A percentile compares a stretch with the other conserved stretches of the same genome.
These are phyloP conservation scores for Sarcophaga rosellei DNA, from an alignment of 2,888 invertebrate species.

Conservation along the genomic window DNA sequence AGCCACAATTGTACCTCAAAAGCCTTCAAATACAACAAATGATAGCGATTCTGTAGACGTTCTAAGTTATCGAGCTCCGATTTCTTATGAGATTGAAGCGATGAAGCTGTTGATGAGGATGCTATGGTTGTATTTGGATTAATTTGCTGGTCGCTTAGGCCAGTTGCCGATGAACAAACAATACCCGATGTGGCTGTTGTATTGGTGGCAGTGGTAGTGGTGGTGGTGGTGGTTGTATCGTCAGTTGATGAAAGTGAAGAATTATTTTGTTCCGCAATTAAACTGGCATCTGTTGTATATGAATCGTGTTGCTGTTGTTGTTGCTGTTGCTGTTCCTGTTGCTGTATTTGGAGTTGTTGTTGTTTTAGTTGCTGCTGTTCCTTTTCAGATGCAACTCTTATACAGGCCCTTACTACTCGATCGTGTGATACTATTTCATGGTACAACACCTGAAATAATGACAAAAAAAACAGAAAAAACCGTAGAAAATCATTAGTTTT, in stretches of 20 bases:
- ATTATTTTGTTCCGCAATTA: constrained; percentile 74
- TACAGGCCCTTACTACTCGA: constrained; percentile 90
- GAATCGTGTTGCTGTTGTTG: constrained; percentile 73
- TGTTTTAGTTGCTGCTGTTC: constrained; percentile 72
- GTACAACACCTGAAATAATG: constrained; percentile 89
- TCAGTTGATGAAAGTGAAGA: constrained; percentile 75
- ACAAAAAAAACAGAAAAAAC: constrained; percentile 32
- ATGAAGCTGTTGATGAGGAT: constrained; percentile 32
- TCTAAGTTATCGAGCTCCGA: constrained; percentile 80
- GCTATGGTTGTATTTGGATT: constrained; percentile 41
- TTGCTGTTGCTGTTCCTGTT: constrained; percentile 70
- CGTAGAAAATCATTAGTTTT: constrained; percentile 61
- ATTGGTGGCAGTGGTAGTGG: constrained; percentile 60
- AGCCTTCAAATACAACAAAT: constrained; percentile 92
- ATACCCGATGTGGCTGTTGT: constrained; percentile 68
- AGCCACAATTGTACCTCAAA: constrained; percentile 96
- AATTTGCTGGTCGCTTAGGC: constrained; percentile 48
- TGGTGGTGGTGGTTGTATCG: constrained; percentile 73
- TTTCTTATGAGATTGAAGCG: constrained; percentile 50
- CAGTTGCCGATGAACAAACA: constrained; percentile 60
- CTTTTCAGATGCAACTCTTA: constrained; percentile 86
- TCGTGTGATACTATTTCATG: constrained; percentile 96
- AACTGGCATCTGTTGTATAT: constrained; percentile 72
- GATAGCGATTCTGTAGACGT: constrained; percentile 93
- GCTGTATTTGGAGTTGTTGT: constrained; percentile 49